A percentile compares a stretch with the other conserved stretches of the same genome.
Evolutionary conservation across 2,888 invertebrate species (phyloP).

Genomic region (Phalera bucephala): DNA sequence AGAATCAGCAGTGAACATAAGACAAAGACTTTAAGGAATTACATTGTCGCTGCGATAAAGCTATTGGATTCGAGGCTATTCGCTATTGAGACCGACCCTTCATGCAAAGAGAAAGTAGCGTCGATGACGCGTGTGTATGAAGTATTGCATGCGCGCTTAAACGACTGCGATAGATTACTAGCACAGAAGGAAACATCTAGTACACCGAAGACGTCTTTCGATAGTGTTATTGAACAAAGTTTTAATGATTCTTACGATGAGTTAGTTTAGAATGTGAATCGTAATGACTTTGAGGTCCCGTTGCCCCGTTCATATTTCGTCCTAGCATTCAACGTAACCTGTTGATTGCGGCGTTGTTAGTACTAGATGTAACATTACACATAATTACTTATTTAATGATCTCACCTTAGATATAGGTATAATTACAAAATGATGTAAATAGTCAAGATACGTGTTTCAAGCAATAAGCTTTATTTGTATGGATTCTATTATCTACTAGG

Average conservation of each 20-base stretch:
- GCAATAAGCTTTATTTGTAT: constrained; percentile 59
- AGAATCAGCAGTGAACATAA: constrained; percentile 75
- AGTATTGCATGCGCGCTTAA: constrained; percentile 67
- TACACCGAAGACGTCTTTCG: constrained; percentile 54
- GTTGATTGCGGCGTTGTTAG: constrained; percentile 4
- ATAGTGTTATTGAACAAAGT: constrained; percentile 63
- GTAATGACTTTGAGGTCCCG: background rate
- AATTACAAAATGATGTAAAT: constrained; percentile 35
- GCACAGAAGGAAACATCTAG: constrained; percentile 58
- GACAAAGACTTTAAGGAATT: constrained; percentile 75
- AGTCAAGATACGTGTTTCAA: constrained; percentile 64
- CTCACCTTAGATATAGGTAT: too few species aligned
- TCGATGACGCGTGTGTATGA: constrained; percentile 78
- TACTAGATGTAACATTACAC: constrained; percentile 14
- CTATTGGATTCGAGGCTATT: constrained; percentile 75
- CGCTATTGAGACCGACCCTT: constrained; percentile 76
- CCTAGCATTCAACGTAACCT: constrained; percentile 17
- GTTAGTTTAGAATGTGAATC: constrained; percentile 43
- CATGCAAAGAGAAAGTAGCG: constrained; percentile 76
- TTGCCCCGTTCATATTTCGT: constrained; percentile 20
- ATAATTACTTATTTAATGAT: constrained; percentile 8
- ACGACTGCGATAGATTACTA: constrained; percentile 69
- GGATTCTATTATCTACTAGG: constrained; percentile 8
- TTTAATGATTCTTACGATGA: constrained; percentile 68
- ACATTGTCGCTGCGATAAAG: constrained; percentile 78